Evolutionary conservation across 2,113 vertebrate genomes (phyloP).

Genomic region (Spea bombifrons): DNA sequence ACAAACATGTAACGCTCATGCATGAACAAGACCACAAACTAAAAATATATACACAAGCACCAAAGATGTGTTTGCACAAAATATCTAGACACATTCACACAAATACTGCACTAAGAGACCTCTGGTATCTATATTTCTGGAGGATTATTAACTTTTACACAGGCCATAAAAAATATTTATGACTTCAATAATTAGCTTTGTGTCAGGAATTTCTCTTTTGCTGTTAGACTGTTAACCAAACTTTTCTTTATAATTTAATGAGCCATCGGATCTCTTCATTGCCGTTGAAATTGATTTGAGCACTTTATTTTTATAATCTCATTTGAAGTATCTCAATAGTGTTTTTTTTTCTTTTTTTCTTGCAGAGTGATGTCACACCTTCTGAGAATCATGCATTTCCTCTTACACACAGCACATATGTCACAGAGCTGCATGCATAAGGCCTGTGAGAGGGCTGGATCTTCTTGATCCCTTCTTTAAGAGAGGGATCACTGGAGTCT

Average conservation of each 20-base stretch:
- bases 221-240: conserved; percentile 2
- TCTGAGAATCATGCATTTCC: neutral
- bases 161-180: conserved; percentile 14
- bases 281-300: conserved; percentile 24
- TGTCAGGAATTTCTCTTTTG: conserved; percentile 3
- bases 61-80: too few species aligned
- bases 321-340: conserved; percentile 8
- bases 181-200: conserved; percentile 14
- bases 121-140: neutral
- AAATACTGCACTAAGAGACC: neutral
- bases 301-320: conserved; percentile 28
- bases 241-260: conserved; percentile 35
- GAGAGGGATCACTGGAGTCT: too few species aligned
- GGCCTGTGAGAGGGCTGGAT: too few species aligned
- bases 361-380: neutral
- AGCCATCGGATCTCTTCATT: conserved; percentile 16
- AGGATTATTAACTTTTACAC: conserved; percentile 27
- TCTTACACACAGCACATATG: too few species aligned
- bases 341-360: conserved; percentile 9
- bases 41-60: neutral
- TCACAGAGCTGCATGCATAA: too few species aligned
- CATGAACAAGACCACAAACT: neutral
- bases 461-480: too few species aligned
- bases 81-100: neutral
- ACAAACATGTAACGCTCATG: neutral